Percentiles rank a stretch among this genome's conserved stretches.
These are phyloP conservation scores for Phaonia tiefii DNA, from an alignment of 2,888 invertebrate genomes.

Conservation along the genomic window DNA sequence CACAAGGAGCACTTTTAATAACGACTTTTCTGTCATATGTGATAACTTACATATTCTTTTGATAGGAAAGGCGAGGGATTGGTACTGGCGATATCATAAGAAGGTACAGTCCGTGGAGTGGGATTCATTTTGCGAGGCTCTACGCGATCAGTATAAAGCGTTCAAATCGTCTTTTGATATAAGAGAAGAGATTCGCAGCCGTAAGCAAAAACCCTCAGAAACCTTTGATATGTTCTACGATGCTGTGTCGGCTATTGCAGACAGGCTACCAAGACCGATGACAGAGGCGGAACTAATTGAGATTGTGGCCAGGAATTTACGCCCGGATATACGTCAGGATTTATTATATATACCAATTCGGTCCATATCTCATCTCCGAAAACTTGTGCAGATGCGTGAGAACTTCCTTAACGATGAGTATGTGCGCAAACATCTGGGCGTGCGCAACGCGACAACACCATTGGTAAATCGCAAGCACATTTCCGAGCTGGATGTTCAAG, in stretches of 20 bases:
- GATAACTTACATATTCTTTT: conserved; percentile 32
- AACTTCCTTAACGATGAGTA: conserved; percentile 35
- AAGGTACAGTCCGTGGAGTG: conserved; percentile 31
- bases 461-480: conserved; percentile 9
- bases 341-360: conserved; percentile 37
- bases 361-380: conserved; percentile 48
- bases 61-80: conserved; percentile 23
- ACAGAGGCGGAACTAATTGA: conserved; percentile 28
- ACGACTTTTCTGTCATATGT: conserved; percentile 8
- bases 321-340: conserved; percentile 45
- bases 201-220: conserved; percentile 41
- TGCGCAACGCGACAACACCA: not conserved
- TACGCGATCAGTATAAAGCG: conserved; percentile 35
- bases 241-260: conserved; percentile 17
- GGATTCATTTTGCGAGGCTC: conserved; percentile 33
- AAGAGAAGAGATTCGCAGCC: conserved; percentile 50
- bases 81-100: conserved; percentile 34
- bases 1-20: conserved; percentile 21
- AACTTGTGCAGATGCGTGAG: conserved; percentile 50
- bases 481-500: not conserved
- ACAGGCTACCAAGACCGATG: conserved; percentile 19
- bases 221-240: conserved; percentile 25
- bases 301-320: conserved; percentile 26
- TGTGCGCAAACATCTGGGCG: conserved; percentile 17
- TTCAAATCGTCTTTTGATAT: conserved; percentile 45